Evolutionary conservation across 2,797 vertebrate genomes (phyloP), one percentile per base, ranked within the genome.

Genomic region (Poliocrania exsul): DNA sequence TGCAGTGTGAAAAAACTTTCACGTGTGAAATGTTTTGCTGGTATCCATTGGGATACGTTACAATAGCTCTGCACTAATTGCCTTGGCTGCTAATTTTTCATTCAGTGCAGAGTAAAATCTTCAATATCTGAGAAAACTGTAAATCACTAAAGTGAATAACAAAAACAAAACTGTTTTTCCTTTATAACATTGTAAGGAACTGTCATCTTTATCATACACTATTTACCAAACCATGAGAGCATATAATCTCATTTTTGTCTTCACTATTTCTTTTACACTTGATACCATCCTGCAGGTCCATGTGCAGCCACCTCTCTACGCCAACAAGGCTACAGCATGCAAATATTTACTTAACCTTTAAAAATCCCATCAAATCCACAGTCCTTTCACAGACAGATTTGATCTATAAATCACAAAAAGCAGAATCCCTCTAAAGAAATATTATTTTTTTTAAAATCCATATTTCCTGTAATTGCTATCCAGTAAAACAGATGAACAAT

Each of bases 121-220:
- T 51, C 33, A 74, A 0, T 40, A 79, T 16, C 40, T 88, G 51
- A 78, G 51, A 29, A 83, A 88, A 18, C 10, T 66, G 17, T 14
- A 74, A 78, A 54, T 69, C 49, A 47, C 51, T 81, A 1, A 24
- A 56, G 23, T 10, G 5, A 81, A 66, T 17, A 58, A 6, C 26
- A 3, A 42, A 56, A 67, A 78, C 70, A 2, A 5, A 65, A 29
- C 24, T 25, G 0, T 3, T 33, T 87, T 70, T 78, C 16, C 35
- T 44, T 69, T 75, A 18, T 20, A 69, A 11, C 51, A 81, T 4
- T n/a, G 47, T 79, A 75, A 25, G 23, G 38, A 61, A 54, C 8
- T 0, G 0, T 28, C 25, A 0, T 57, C n/a, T 40, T 86, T 26
- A 57, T 38, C 10, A 28, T 28, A 28, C 2, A 10, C 6, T 53